These are phyloP conservation scores for Achatina immaculata DNA, from an alignment of 1,140 invertebrate species.

Conservation along the genomic window DNA sequence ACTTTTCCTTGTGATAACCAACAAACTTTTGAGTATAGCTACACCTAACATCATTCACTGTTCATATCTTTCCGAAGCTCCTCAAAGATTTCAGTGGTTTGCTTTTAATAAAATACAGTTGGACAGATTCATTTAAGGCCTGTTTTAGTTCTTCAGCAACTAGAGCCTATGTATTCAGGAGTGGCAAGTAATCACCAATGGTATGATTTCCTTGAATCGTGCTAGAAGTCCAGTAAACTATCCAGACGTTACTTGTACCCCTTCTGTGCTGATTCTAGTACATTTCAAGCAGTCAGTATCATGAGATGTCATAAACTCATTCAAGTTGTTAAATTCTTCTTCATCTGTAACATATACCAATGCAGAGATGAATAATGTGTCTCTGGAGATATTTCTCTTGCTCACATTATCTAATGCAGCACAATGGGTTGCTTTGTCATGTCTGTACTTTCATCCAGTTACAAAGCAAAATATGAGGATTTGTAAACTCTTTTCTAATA, in stretches of 20 bases:
- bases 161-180: too few species aligned
- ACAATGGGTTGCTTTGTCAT: background rate
- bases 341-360: background rate
- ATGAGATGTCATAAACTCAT: background rate
- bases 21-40: too few species aligned
- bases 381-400: background rate
- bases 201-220: background rate
- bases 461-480: background rate
- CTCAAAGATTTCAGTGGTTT: too few species aligned
- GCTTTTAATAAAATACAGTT: too few species aligned
- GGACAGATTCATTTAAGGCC: too few species aligned
- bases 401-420: background rate
- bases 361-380: background rate
- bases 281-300: background rate
- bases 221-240: background rate
- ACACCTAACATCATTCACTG: too few species aligned
- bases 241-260: background rate
- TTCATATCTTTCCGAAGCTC: too few species aligned
- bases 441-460: background rate
- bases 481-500: background rate
- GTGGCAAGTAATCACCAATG: too few species aligned
- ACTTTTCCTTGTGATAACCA: too few species aligned
- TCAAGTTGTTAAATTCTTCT: background rate
- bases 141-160: too few species aligned
- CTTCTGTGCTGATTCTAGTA: background rate